Base-by-base conservation (phyloP, 2,113 vertebrate genomes). In the Lophochroa leadbeateri region DNA sequence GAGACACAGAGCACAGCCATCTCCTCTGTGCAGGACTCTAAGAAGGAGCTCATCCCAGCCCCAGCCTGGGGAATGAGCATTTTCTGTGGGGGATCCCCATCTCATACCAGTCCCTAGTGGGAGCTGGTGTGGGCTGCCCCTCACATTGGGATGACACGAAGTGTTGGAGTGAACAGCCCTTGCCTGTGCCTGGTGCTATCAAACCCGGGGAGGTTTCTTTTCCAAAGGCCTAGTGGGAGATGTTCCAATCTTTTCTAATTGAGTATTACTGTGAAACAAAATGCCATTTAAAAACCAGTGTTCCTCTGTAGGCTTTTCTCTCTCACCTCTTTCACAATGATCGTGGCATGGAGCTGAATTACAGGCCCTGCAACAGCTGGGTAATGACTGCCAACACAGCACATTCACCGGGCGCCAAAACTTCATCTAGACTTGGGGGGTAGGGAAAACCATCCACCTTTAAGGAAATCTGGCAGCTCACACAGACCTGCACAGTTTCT, bases 141-240 rank as follows among this genome's bases (percentile, higher is more conserved):
- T 82, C 4, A 0, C 53, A 13, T 1, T 0, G 13, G 55, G 10
- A 49, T 41, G 29, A 2, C 11, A 1, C 7, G 17, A 39, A 57
- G 25, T 4, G 0, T 29, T 0, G 0, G 44, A 2, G 13, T 0
- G 0, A 91, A 11, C 0, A 0, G 20, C n/a, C 41, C 27, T 72
- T 8, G 2, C 55, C 65, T 55, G 31, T 1, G 2, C 29, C 37
- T 35, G 2, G 7, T 81, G 50, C 77, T 78, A 0, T 21, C 47
- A 35, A 88, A 52, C 39, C 9, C 1, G 12, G 23, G 23, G 17
- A 89, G 33, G 9, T 33, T 88, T 44, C 35, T 88, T 78, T 91
- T n/a, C 57, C 81, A 81, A 80, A 76, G 88, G n/a, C 50, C 20
- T 77, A 46, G 67, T 4, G 13, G 58, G 27, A 83, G 37, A 8